Evolutionary conservation across 2,888 invertebrate species (phyloP).

Genomic region (Phyllotreta striolata): DNA sequence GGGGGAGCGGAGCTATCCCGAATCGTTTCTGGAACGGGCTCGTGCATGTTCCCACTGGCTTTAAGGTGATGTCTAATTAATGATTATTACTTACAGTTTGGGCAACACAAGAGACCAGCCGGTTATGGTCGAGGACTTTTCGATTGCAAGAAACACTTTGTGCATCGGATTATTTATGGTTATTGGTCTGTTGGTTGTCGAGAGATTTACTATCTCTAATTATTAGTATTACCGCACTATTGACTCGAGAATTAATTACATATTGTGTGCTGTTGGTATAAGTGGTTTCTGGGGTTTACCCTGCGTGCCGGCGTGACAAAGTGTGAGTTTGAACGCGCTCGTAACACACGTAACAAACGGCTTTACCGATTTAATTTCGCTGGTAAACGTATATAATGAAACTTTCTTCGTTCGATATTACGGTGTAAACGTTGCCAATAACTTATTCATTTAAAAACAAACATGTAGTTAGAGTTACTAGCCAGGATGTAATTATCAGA

Average conservation of each 20-base stretch:
- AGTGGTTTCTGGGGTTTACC: conserved; percentile 27
- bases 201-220: conserved; percentile 27
- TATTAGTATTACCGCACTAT: conserved; percentile 29
- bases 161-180: conserved; percentile 17
- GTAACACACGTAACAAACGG: too few relatives aligned
- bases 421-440: conserved; percentile 21
- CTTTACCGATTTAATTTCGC: too few relatives aligned
- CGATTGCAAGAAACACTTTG: too few relatives aligned
- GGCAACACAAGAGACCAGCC: too few relatives aligned
- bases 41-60: too few relatives aligned
- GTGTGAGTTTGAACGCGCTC: too few relatives aligned
- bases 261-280: conserved; percentile 25
- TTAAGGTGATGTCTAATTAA: too few relatives aligned
- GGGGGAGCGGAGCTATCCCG: not conserved
- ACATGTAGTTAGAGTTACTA: conserved; percentile 33
- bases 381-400: too few relatives aligned
- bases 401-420: not conserved
- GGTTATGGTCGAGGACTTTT: too few relatives aligned
- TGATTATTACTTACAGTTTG: too few relatives aligned
- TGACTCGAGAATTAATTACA: conserved; percentile 30
- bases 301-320: not conserved
- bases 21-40: too few relatives aligned
- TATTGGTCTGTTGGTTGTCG: conserved; percentile 12
- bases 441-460: conserved; percentile 33
- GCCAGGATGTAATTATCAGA: conserved; percentile 38